Percentiles rank a stretch among this genome's conserved stretches.
Evolutionary conservation across 1,140 invertebrate species (phyloP).

Genomic region (Berghia stephanieae): DNA sequence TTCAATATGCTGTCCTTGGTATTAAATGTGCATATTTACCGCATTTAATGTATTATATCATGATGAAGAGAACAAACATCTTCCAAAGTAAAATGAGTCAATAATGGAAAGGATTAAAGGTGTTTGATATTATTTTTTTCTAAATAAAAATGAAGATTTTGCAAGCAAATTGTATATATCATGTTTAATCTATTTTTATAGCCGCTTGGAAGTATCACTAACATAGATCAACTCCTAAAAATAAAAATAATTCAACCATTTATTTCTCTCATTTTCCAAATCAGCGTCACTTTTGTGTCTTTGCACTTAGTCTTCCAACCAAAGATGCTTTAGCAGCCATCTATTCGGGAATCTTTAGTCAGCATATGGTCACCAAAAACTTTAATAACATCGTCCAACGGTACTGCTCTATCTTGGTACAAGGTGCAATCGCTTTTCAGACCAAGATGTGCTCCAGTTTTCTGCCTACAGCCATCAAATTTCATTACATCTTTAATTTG

Average conservation of each 20-base stretch:
- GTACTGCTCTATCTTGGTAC: slow-evolving; percentile 77
- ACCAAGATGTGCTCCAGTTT: slow-evolving; percentile 86
- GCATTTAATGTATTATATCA: too few species aligned
- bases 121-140: too few species aligned
- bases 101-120: too few species aligned
- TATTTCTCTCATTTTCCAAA: slow-evolving; percentile 52
- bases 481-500: slow-evolving; percentile 96
- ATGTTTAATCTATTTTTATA: too few species aligned
- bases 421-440: slow-evolving; percentile 84
- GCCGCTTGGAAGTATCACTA: too few species aligned
- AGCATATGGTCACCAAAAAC: slow-evolving; percentile 84
- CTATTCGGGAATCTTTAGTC: slow-evolving; percentile 80
- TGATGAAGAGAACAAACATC: too few species aligned
- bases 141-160: too few species aligned
- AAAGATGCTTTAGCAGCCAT: slow-evolving; percentile 85
- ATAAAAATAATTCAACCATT: not conserved
- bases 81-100: too few species aligned
- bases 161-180: too few species aligned
- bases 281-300: slow-evolving; percentile 89
- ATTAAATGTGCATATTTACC: too few species aligned
- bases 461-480: slow-evolving; percentile 93
- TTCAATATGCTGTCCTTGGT: too few species aligned
- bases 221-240: not conserved
- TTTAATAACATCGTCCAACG: slow-evolving; percentile 73
- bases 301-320: slow-evolving; percentile 92